Base-by-base conservation (phyloP, 2,888 invertebrate genomes). In the Mamestra brassicae region DNA sequence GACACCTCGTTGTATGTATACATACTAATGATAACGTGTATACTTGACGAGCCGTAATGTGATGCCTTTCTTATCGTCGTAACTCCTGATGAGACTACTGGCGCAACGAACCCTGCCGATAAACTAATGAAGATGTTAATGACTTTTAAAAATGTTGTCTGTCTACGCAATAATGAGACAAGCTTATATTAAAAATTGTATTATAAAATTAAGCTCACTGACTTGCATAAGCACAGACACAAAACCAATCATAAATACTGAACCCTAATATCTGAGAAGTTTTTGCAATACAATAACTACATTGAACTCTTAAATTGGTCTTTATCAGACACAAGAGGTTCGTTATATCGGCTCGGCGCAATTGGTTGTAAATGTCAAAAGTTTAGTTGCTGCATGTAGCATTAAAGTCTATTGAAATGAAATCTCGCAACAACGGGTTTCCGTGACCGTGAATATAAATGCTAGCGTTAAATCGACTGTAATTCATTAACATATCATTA, bases 21-120 rank as follows among this genome's bases (percentile, higher is more conserved):
- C 50, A n/a, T 64, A 74, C 65, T 74, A 73, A 82, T 75, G 84
- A 80, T 84, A 85, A 82, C 75, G 74, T 62, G 47, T 73, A 69
- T 74, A 82, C 79, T 73, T 76, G 81, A 82, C 79, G 78, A 81
- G 66, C 26, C 78, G 83, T 81, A 82, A 87, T 79, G 67, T 67
- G 78, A 86, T 79, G 80, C 83, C 73, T 80, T 79, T 87, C 81
- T 84, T 87, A 87, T 88, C 87, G 68, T 88, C 87, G 68, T 45
- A 13, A 50, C 71, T 79, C 17, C 69, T 84, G 84, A 85, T 85
- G 85, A 83, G 81, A 84, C 81, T 81, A 74, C 74, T 68, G 73
- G 83, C 74, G 71, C 76, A 83, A 80, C 72, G 74, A 83, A 76
- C 85, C 34, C 45, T 38, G 6, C 2, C 3, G 71, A 76, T 80